Evolutionary conservation across 2,113 vertebrate species (phyloP), one percentile per base, ranked within the genome.

Genomic region (Triplophysa siluroides): DNA sequence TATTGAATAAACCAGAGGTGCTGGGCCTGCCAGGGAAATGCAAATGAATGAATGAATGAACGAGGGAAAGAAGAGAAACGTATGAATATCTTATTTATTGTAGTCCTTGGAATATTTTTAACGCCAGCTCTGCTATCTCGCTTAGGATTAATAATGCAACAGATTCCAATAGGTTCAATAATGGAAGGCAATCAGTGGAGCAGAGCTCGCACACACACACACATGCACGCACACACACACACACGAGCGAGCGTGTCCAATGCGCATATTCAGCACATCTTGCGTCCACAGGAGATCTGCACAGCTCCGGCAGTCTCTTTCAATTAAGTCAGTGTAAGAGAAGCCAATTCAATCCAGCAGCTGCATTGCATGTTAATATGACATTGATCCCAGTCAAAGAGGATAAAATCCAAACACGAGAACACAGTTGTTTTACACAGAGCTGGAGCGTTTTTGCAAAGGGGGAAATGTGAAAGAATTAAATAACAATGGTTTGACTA

Each of bases 11-110:
- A 79, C 38, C 61, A 81, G 78, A 29, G 23, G 56, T 61, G 70
- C 62, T 73, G 47, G 26, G 71, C 62, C 63, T 73, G 65, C 69
- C 82, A 83, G 85, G 78, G 72, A 87, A 84, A 86, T 63, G 78
- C 81, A 85, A 85, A 90, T 83, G 80, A 90, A 88, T 85, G 87
- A 89, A 85, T 85, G 84, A 85, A 82, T 72, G 60, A 86, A 86
- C 16, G 75, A 52, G 47, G 19, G 18, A 58, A 43, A 24, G 78
- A 78, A 74, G 87, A 85, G 33, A 74, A 85, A 83, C 75, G 38
- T 83, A 89, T 85, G 67, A 82, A 78, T 82, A 70, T 86, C 83
- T 90, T 90, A 92, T 92, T 91, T 84, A 90, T 88, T 85, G 69
- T 29, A 82, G 88, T 87, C 82, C 86, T 90, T 87, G 82, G 84